These are phyloP conservation scores for Zosterops borbonicus DNA, from an alignment of 2,113 vertebrate genomes.

Conservation along the genomic window DNA sequence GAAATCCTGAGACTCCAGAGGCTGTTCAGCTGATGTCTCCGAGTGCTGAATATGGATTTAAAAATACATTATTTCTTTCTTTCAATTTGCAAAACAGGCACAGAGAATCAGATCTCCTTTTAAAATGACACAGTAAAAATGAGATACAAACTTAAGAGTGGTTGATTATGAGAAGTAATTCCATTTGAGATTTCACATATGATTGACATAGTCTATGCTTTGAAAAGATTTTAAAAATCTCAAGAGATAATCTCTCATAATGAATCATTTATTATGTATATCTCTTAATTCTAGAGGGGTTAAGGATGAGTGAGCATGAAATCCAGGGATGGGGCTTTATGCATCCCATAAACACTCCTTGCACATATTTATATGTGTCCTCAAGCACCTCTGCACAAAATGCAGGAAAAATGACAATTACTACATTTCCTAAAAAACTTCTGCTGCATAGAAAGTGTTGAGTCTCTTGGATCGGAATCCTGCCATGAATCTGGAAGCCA, in stretches of 20 bases:
- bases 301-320: constrained; percentile 68
- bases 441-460: neutral
- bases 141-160: constrained; percentile 33
- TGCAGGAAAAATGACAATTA: constrained; percentile 2
- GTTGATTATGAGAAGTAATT: constrained; percentile 34
- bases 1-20: constrained; percentile 26
- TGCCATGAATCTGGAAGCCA: neutral
- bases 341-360: constrained; percentile 44
- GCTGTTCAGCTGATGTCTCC: constrained; percentile 8
- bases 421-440: neutral
- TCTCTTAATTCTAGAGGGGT: constrained; percentile 58
- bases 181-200: constrained; percentile 33
- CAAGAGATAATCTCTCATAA: constrained; percentile 50
- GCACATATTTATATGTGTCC: constrained; percentile 32
- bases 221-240: constrained; percentile 60
- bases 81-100: neutral
- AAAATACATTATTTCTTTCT: constrained; percentile 21
- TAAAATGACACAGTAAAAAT: constrained; percentile 43
- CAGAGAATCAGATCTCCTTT: neutral
- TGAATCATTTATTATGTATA: constrained; percentile 69
- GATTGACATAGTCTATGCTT: constrained; percentile 63
- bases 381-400: neutral
- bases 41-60: neutral
- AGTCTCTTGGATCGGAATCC: neutral
- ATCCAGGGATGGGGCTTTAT: constrained; percentile 46